Percentiles rank a stretch among this genome's conserved stretches.
Evolutionary conservation across 1,140 invertebrate species (phyloP).

Genomic region (Metopolophium dirhodum): DNA sequence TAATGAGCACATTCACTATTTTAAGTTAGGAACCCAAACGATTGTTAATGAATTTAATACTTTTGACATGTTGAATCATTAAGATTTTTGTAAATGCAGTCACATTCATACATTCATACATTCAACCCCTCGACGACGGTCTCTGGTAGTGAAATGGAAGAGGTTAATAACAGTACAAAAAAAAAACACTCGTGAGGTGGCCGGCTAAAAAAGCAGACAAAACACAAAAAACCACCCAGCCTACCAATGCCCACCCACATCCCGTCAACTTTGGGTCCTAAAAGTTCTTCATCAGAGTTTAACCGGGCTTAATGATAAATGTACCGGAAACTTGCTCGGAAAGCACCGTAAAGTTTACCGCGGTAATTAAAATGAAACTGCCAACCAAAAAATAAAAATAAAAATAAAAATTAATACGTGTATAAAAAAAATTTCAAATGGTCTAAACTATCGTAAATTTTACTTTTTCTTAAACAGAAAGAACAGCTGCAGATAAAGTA

Average conservation of each 20-base stretch:
- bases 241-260: neutral
- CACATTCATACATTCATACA: conserved; percentile 36
- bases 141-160: neutral
- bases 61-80: conserved; percentile 29
- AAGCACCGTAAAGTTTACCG: conserved; percentile 54
- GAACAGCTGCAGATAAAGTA: conserved; percentile 53
- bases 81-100: neutral
- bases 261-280: conserved; percentile 41
- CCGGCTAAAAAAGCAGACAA: conserved; percentile 20
- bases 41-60: conserved; percentile 35
- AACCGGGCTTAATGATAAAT: conserved; percentile 57
- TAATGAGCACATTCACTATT: too few species aligned
- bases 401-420: conserved; percentile 53
- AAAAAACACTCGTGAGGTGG: conserved; percentile 18
- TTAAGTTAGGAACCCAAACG: neutral
- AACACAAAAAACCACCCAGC: conserved; percentile 38
- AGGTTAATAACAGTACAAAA: conserved; percentile 45
- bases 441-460: conserved; percentile 43
- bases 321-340: conserved; percentile 53
- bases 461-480: conserved; percentile 51
- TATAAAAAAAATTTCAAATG: conserved; percentile 45
- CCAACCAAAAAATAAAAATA: conserved; percentile 26
- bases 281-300: conserved; percentile 56
- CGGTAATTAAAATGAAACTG: conserved; percentile 56
- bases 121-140: neutral